Evolutionary conservation across 2,113 vertebrate species (phyloP), one percentile per base, ranked within the genome.

Genomic region (Pionites leucogaster): DNA sequence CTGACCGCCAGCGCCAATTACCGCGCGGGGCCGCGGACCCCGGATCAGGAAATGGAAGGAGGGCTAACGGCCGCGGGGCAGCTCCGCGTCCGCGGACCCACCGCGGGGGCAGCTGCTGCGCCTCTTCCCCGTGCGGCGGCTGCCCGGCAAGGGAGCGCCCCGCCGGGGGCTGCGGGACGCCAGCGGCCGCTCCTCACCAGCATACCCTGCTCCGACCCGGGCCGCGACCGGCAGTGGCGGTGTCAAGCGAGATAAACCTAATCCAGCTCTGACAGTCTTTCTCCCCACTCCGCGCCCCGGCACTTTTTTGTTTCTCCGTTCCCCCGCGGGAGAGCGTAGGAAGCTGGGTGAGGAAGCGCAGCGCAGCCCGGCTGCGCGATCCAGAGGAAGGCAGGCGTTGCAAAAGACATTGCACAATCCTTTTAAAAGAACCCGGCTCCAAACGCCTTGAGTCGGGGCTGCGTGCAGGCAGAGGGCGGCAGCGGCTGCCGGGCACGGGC

Each of bases 1-100:
- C 98, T 98, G 98, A 97, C 95, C 86, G 53, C 37, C 96, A 96
- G 95, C 94, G 96, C 96, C 95, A 96, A 98, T 98, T 90, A 67
- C 90, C 52, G 96, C 95, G 95, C 97, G 95, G 63, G 92, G 82
- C 94, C 94, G 97, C 96, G 97, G 97, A 98, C 97, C 97, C 98
- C 98, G 98, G 98, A 98, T 98, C 98, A 98, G 98, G 98, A 98
- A 98, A 98, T 98, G 94, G 91, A 96, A 94, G 37, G 83, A 82
- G 47, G 42, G 50, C 35, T 68, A 86, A 72, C 17, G 68, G 70
- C 78, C 68, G 62, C 17, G 37, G 84, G 81, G 88, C 84, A 85
- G 80, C 88, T 93, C 88, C 84, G 88, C 75, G 42, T 64, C 76
- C 76, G 70, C 76, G 76, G 84, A 88, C n/a, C 76, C 28, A 53